Conservation (phyloP, 2,888 invertebrate species). For the Sabellastarte sp. region DNA sequence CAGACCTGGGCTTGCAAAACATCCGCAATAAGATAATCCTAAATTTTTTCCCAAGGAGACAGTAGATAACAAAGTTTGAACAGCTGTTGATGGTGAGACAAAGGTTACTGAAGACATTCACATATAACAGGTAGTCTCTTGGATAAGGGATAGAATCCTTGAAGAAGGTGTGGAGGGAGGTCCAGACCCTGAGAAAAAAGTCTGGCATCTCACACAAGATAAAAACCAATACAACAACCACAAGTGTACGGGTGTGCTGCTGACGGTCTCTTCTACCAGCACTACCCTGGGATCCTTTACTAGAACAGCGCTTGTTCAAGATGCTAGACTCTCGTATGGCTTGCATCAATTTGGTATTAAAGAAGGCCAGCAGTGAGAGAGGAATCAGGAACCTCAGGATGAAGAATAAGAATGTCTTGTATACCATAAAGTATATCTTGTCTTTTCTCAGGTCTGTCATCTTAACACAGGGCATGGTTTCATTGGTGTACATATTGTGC, state of each 20-base stretch:
- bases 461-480: conserved; percentile 2
- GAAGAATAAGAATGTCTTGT: conserved; percentile 28
- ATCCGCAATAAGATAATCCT: conserved; percentile 23
- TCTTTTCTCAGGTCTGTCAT: not conserved
- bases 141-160: no score
- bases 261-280: not conserved
- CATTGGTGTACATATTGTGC: not conserved
- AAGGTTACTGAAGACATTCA: conserved; percentile 27
- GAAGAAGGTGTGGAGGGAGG: conserved; percentile 11
- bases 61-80: conserved; percentile 32
- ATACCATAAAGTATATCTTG: conserved; percentile 20
- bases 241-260: conserved; percentile 10
- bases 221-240: conserved; percentile 28
- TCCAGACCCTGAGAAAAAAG: conserved; percentile 25
- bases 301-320: not conserved
- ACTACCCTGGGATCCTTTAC: no score
- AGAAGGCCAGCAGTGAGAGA: conserved; percentile 24
- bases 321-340: conserved; percentile 14
- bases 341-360: conserved; percentile 27
- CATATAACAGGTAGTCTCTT: conserved; percentile 16
- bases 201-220: conserved; percentile 29
- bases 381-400: conserved; percentile 25
- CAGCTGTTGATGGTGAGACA: conserved; percentile 30
- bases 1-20: no score
- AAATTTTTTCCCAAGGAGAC: conserved; percentile 29